phyloP scores from a whole-genome alignment of 2,113 vertebrate genomes.

The Plecturocebus donacophilus region DNA sequence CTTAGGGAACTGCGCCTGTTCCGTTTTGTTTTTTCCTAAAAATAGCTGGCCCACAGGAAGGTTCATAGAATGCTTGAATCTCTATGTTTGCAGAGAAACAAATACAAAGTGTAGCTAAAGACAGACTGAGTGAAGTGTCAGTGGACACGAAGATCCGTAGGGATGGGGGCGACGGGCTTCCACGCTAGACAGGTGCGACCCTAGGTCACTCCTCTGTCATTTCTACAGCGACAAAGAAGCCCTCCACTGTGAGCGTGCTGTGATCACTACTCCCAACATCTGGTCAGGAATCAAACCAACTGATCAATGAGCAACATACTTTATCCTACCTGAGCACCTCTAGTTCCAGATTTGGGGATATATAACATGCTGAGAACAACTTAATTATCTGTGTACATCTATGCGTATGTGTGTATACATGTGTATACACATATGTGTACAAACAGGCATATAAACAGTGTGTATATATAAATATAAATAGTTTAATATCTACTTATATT shows the following conservation, averaged over 20 bases:
- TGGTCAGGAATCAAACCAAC: fast-evolving
- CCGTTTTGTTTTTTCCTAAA: not conserved
- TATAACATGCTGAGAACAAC: not conserved
- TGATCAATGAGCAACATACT: fast-evolving
- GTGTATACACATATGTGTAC: not conserved
- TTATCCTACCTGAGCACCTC: not conserved
- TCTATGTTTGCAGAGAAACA: not conserved
- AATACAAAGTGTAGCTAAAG: fast-evolving
- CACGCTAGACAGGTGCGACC: fast-evolving
- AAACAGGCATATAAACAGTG: not conserved
- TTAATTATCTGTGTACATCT: not conserved
- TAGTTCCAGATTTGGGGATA: not conserved
- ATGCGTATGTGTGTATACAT: fast-evolving
- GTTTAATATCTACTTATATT: not conserved
- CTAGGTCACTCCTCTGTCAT: no score
- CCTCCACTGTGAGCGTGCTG: fast-evolving
- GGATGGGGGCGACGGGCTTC: fast-evolving
- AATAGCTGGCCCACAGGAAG: not conserved
- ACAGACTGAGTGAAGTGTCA: fast-evolving
- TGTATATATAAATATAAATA: not conserved
- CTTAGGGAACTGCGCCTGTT: no score
- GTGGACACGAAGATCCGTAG: fast-evolving
- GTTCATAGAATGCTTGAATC: not conserved
- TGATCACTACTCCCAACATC: fast-evolving
- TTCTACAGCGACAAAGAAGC: not conserved